Evolutionary conservation across 2,113 vertebrate genomes (phyloP), one percentile per base, ranked within the genome.

Genomic region (Cryptotis parvus): DNA sequence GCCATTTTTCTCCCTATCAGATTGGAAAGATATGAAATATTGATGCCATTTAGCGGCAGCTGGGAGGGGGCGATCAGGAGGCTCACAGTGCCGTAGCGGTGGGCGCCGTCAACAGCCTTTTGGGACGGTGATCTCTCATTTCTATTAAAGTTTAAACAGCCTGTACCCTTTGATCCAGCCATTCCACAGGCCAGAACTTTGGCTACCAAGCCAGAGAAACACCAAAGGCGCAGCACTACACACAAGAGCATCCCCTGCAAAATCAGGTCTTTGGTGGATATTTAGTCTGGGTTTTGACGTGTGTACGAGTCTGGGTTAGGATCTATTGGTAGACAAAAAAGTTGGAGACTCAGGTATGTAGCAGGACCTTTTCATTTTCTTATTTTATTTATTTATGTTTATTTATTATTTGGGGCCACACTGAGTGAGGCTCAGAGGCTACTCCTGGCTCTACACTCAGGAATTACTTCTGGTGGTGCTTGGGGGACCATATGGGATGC

Each of bases 111-210:
- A 24, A n/a, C 18, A 16, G 33, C 73, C 92, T 91, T 91, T 39
- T 33, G 87, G 58, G 88, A 91, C 84, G 84, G 58, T 29, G 2
- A 61, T 80, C 58, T 63, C 55, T 39, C 1, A 12, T 75, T 80
- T 81, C 80, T 85, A 89, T 89, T 94, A 75, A 94, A 95, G 81
- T 94, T 94, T 90, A 94, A 94, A 92, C 66, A 58, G 29, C 12
- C 0, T 39, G 1, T 49, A 39, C n/a, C 65, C 68, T 95, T 93
- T 93, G 84, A 89, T 89, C 29, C 12, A 73, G 70, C 45, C n/a
- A 7, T 61, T 68, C 52, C 29, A 41, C 35, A 61, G 72, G 18
- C 16, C 83, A 78, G 41, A 66, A 58, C 49, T 72, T 75, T 75
- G 77, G 37, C 61, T 72, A 41, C 39, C 84, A 80, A 80, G 68